Conservation (phyloP, 2,797 vertebrate species). For the Delichon dasypus region DNA sequence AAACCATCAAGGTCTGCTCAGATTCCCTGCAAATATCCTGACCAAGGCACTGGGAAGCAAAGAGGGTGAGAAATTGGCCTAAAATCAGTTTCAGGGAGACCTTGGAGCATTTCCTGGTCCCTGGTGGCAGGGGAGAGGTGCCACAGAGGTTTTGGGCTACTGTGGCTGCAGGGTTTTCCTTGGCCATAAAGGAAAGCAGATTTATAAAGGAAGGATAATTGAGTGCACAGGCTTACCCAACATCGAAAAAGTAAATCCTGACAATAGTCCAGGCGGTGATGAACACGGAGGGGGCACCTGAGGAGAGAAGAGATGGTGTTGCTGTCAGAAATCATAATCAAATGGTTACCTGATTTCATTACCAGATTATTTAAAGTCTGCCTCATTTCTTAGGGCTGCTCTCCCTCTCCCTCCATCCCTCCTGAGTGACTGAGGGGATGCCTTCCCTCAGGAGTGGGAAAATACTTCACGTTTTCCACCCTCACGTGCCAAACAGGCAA, state of each 20-base stretch:
- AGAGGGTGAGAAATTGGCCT: background rate
- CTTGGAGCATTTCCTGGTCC: fast-evolving
- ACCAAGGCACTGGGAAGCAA: background rate
- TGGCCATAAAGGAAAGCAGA: background rate
- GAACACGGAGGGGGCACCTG: constrained; percentile 89
- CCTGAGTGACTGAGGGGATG: background rate
- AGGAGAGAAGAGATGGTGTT: background rate
- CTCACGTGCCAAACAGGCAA: background rate
- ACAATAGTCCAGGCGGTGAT: constrained; percentile 88
- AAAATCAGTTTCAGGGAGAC: background rate
- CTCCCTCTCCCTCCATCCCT: background rate
- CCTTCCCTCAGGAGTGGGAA: background rate
- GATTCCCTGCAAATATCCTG: background rate
- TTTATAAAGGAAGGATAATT: background rate
- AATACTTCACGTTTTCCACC: background rate
- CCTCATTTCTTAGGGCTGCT: background rate
- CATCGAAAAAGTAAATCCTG: constrained; percentile 83
- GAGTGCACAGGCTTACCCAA: constrained; percentile 71
- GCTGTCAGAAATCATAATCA: background rate
- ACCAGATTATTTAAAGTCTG: background rate
- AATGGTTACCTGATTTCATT: background rate
- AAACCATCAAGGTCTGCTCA: background rate
- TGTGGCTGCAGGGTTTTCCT: background rate
- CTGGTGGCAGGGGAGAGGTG: background rate
- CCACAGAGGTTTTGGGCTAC: background rate